These are phyloP conservation scores for Habroteleia sp. DNA, from an alignment of 2,888 invertebrate species.

Conservation along the genomic window DNA sequence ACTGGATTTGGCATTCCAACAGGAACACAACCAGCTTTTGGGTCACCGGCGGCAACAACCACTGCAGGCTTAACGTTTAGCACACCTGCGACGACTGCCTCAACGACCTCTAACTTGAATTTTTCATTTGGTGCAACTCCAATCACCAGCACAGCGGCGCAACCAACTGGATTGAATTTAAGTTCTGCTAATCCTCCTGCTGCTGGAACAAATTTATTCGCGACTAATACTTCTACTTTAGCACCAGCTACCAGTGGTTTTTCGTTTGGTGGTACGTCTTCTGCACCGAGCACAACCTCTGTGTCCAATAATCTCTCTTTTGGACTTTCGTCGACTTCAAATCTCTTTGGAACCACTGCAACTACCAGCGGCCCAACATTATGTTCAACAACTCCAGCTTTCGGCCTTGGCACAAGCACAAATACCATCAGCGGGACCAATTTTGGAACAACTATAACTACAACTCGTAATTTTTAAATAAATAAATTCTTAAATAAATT, in stretches of 20 bases:
- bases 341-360: constrained; percentile 74
- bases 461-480: constrained; percentile 63
- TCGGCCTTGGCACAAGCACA: constrained; percentile 68
- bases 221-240: constrained; percentile 69
- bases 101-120: constrained; percentile 67
- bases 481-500: constrained; percentile 1
- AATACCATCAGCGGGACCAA: constrained; percentile 68
- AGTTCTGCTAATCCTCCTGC: constrained; percentile 62
- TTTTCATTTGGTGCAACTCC: constrained; percentile 71
- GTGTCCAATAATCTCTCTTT: not conserved
- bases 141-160: constrained; percentile 64
- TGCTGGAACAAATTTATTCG: constrained; percentile 67
- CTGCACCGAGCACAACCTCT: constrained; percentile 46
- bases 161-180: constrained; percentile 73
- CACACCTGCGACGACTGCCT: constrained; percentile 56
- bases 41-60: constrained; percentile 66
- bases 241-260: constrained; percentile 67
- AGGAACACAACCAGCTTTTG: constrained; percentile 63
- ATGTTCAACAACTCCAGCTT: constrained; percentile 71
- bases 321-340: constrained; percentile 49
- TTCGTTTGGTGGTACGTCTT: constrained; percentile 73
- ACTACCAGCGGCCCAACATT: constrained; percentile 74
- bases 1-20: constrained; percentile 12
- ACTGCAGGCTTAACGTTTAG: constrained; percentile 31
- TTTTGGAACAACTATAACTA: constrained; percentile 71